Percentiles rank a stretch among this genome's conserved stretches.
Evolutionary conservation across 2,888 invertebrate species (phyloP).

Genomic region (Drosophila gaucha): DNA sequence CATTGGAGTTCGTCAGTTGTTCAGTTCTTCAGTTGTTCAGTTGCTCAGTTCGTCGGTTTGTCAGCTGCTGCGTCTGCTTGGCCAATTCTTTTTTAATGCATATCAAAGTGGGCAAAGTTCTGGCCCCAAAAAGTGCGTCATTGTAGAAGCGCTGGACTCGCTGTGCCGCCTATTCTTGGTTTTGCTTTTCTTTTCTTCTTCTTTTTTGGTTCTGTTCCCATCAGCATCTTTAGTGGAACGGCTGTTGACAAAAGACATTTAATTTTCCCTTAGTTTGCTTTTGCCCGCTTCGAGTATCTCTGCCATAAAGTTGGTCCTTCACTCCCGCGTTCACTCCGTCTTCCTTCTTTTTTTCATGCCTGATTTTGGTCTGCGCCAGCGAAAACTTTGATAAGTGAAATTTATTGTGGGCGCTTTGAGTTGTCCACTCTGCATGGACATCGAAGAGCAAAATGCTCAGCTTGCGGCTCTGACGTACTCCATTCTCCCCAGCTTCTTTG

Average conservation of each 20-base stretch:
- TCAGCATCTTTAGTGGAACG: slow-evolving; percentile 53
- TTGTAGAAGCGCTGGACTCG: slow-evolving; percentile 34
- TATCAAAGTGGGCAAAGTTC: slow-evolving; percentile 74
- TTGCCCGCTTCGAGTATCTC: slow-evolving; percentile 57
- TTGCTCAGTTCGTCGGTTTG: slow-evolving; percentile 19
- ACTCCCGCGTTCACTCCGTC: slow-evolving; percentile 26
- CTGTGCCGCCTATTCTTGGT: slow-evolving; percentile 11
- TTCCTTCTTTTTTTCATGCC: slow-evolving; percentile 33
- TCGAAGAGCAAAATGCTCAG: slow-evolving; percentile 48
- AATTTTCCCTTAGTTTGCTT: slow-evolving; percentile 72
- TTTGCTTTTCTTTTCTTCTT: too few relatives aligned
- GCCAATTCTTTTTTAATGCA: slow-evolving; percentile 68
- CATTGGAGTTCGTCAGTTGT: slow-evolving; percentile 59
- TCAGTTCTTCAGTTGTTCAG: slow-evolving; percentile 14
- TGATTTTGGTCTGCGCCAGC: slow-evolving; percentile 54
- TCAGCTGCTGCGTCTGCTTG: slow-evolving; percentile 28
- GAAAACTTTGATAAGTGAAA: slow-evolving; percentile 77
- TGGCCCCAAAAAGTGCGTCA: slow-evolving; percentile 73
- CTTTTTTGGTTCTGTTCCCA: slow-evolving; percentile 31
- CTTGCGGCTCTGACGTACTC: slow-evolving; percentile 35
- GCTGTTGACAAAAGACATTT: slow-evolving; percentile 78
- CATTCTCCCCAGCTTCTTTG: background rate
- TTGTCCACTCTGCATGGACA: slow-evolving; percentile 45
- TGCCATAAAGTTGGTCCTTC: slow-evolving; percentile 69
- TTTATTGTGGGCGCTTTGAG: slow-evolving; percentile 71